Evolutionary conservation across 2,113 vertebrate genomes (phyloP).

Genomic region (Fregata magnificens): DNA sequence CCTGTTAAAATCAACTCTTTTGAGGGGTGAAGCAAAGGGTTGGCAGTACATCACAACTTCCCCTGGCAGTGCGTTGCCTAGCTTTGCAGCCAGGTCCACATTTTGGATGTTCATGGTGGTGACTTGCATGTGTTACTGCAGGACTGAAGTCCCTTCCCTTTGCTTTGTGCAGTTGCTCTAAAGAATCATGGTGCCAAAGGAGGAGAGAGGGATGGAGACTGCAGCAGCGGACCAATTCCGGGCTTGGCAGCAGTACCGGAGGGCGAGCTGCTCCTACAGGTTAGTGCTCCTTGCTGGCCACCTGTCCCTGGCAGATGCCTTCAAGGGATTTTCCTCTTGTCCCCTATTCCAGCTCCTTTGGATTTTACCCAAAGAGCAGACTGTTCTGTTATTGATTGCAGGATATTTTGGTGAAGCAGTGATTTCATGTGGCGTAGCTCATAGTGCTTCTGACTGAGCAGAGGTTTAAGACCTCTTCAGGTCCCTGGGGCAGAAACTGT

Average conservation of each 20-base stretch:
- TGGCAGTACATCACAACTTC: not conserved
- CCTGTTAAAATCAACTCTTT: not conserved
- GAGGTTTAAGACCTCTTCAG: not conserved
- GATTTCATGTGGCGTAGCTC: not conserved
- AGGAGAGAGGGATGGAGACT: not conserved
- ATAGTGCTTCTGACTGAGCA: not conserved
- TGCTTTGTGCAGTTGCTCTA: constrained; percentile 67
- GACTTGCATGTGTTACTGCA: constrained; percentile 16
- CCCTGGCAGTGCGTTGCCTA: not conserved
- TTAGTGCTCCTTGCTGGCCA: constrained; percentile 21
- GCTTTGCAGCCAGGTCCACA: not conserved
- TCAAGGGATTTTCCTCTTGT: not conserved
- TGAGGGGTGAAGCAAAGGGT: not conserved
- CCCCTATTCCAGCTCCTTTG: not conserved
- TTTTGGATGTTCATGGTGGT: not conserved
- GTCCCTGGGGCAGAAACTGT: not conserved
- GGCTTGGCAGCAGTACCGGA: constrained; percentile 45
- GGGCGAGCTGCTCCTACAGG: constrained; percentile 79
- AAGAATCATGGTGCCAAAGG: constrained; percentile 36
- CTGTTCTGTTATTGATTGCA: not conserved
- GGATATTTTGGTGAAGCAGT: not conserved
- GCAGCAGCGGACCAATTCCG: not conserved
- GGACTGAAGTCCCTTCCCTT: constrained; percentile 25
- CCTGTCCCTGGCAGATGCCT: not conserved
- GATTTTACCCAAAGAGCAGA: not conserved